phyloP scores from a whole-genome alignment of 2,113 vertebrate species.

The Hyaena hyaena region DNA sequence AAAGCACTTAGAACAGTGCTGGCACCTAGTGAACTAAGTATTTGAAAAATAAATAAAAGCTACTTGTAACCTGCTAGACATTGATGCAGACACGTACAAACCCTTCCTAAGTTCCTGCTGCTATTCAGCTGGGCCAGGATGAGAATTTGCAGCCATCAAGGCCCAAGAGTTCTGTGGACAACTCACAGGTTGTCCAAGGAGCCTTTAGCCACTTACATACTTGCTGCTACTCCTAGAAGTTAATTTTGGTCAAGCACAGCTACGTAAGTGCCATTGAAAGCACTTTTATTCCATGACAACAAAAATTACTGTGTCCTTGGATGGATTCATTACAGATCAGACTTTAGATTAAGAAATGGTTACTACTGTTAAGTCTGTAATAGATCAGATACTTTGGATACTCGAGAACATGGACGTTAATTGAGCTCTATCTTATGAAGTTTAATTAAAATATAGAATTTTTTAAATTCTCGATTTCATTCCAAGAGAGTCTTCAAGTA shows the following conservation, averaged over 20 bases:
- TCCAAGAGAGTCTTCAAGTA: slow-evolving; percentile 41
- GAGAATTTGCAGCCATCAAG: neutral
- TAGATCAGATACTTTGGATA: neutral
- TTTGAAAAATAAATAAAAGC: neutral
- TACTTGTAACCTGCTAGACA: neutral
- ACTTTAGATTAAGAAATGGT: slow-evolving; percentile 17
- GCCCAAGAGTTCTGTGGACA: neutral
- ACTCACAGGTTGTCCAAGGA: neutral
- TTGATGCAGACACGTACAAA: neutral
- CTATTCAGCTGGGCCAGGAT: neutral
- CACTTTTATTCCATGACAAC: neutral
- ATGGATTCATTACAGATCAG: neutral
- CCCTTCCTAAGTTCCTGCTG: neutral
- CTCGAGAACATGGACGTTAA: neutral
- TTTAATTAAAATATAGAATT: neutral
- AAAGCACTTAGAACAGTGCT: neutral
- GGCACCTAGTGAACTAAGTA: neutral
- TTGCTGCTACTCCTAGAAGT: fast-evolving
- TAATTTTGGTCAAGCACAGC: neutral
- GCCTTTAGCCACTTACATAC: neutral
- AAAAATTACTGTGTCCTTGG: slow-evolving; percentile 13
- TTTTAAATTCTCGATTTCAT: neutral
- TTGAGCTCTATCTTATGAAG: neutral
- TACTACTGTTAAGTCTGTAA: neutral
- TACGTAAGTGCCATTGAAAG: neutral